Percentiles rank a stretch among this genome's conserved stretches.
Conservation (phyloP, 2,888 invertebrate genomes). For the Thymelicus lineola region DNA sequence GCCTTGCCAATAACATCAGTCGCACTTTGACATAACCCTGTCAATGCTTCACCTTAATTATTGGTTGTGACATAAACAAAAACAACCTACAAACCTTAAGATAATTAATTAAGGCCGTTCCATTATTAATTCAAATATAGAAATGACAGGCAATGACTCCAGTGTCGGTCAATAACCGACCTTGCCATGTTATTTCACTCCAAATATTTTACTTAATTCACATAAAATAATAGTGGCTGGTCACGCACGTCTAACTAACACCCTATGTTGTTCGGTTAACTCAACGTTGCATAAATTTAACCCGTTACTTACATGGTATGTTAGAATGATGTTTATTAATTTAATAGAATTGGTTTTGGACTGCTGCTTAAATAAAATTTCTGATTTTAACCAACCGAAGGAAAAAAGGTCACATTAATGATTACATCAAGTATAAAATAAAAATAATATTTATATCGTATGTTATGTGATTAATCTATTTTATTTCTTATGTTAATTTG, state of each 20-base stretch:
- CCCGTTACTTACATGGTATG: slow-evolving; percentile 19
- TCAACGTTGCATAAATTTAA: slow-evolving; percentile 36
- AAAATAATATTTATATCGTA: no score
- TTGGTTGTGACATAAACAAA: not conserved
- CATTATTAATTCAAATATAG: slow-evolving; percentile 57
- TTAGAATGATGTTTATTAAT: no score
- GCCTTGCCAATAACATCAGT: no score
- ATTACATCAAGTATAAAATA: no score
- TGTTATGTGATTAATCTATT: no score
- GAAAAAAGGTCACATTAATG: no score
- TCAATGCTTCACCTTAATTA: not conserved
- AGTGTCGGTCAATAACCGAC: slow-evolving; percentile 64
- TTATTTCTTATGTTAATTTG: no score
- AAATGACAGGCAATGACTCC: slow-evolving; percentile 53
- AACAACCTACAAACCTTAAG: slow-evolving; percentile 41
- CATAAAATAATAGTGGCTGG: slow-evolving; percentile 65
- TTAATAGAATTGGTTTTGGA: no score
- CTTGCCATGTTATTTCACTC: slow-evolving; percentile 64
- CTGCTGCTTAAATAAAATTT: no score
- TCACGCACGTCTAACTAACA: slow-evolving; percentile 58
- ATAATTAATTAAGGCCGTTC: slow-evolving; percentile 50
- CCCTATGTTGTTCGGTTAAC: slow-evolving; percentile 37
- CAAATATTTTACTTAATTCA: slow-evolving; percentile 62
- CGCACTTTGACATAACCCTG: no score
- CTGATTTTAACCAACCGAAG: no score